Conservation (phyloP, 2,888 invertebrate genomes). For the Cenopis cana region DNA sequence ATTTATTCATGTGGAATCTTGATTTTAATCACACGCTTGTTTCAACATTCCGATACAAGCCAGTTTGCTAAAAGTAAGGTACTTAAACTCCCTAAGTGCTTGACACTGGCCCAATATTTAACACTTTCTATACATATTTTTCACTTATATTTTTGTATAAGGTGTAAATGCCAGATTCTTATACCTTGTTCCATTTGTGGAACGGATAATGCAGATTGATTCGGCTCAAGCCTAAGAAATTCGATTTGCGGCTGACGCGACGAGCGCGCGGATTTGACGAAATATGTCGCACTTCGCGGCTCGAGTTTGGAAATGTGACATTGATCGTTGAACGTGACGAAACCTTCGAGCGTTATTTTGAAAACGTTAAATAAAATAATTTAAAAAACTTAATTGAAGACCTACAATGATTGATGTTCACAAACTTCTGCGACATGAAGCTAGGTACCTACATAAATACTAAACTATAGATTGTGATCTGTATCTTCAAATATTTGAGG, state of each 20-base stretch:
- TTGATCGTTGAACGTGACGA: background rate
- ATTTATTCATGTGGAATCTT: too few relatives aligned
- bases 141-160: too few relatives aligned
- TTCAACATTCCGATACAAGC: too few relatives aligned
- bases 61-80: too few relatives aligned
- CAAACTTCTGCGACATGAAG: background rate
- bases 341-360: background rate
- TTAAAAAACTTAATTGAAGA: background rate
- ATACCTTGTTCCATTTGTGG: constrained; percentile 30
- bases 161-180: background rate
- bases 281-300: constrained; percentile 37
- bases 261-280: constrained; percentile 37
- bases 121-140: too few relatives aligned
- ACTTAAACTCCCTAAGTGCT: too few relatives aligned
- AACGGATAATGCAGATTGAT: constrained; percentile 46
- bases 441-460: too few relatives aligned
- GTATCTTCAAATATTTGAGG: too few relatives aligned
- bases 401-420: background rate
- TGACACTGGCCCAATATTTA: too few relatives aligned
- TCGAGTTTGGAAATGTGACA: constrained; percentile 23
- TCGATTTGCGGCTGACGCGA: constrained; percentile 39
- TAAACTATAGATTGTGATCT: too few relatives aligned
- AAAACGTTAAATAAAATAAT: background rate
- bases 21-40: too few relatives aligned
- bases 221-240: constrained; percentile 44